Conservation (phyloP, 2,113 vertebrate genomes). For the Gymnobelideus leadbeateri region DNA sequence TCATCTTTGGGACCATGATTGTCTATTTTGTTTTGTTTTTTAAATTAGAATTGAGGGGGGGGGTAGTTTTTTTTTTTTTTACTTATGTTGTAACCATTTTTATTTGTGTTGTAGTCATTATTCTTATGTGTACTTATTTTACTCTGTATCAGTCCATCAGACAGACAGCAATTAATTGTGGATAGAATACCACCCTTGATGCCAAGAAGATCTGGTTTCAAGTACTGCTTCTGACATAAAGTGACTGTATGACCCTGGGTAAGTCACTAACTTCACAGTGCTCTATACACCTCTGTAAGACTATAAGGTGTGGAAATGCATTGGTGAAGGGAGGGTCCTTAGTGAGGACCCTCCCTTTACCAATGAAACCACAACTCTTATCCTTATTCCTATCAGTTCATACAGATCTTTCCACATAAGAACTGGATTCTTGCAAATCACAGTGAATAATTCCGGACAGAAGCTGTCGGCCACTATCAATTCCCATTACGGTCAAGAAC, state of each 20-base stretch:
- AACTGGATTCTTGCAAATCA: not conserved
- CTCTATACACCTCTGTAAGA: not conserved
- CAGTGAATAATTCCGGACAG: not conserved
- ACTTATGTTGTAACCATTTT: no score
- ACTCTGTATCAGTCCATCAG: not conserved
- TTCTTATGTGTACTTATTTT: not conserved
- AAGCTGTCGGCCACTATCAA: conserved; percentile 47
- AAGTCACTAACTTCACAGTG: not conserved
- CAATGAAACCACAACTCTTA: not conserved
- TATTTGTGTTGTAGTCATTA: not conserved
- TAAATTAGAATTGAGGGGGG: not conserved
- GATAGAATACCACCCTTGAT: not conserved
- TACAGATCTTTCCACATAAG: not conserved
- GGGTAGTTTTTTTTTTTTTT: not conserved
- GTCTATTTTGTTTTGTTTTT: not conserved
- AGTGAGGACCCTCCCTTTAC: not conserved
- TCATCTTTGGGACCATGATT: not conserved
- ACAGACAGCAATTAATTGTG: not conserved
- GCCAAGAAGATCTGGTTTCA: not conserved
- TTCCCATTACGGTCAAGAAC: conserved; percentile 50
- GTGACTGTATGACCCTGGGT: not conserved
- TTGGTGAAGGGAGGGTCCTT: not conserved
- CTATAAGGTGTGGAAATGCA: not conserved
- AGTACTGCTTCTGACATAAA: not conserved
- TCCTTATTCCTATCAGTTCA: not conserved